These are phyloP conservation scores for Muntiacus muntjak DNA, from an alignment of 2,113 vertebrate genomes.

Conservation along the genomic window DNA sequence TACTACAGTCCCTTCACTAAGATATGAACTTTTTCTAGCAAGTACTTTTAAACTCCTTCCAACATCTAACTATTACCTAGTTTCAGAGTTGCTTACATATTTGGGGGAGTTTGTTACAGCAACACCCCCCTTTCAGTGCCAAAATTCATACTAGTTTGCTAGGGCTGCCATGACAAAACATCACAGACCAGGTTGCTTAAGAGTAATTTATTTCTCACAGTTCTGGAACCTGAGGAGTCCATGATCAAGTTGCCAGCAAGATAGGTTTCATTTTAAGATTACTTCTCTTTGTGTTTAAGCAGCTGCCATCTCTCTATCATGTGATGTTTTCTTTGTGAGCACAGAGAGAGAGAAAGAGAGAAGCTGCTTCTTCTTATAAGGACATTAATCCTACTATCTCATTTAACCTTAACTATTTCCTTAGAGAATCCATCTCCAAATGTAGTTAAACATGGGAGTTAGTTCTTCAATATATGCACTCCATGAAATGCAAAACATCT, in stretches of 20 bases:
- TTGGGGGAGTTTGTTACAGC: not conserved
- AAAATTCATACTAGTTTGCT: not conserved
- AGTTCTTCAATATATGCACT: not conserved
- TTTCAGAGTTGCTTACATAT: not conserved
- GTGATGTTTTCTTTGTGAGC: not conserved
- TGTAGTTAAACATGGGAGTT: not conserved
- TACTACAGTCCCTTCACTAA: not conserved
- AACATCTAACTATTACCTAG: not conserved
- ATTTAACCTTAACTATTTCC: not conserved
- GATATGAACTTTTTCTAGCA: not conserved
- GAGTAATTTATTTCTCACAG: not conserved
- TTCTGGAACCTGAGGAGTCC: not conserved
- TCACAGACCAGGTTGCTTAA: not conserved
- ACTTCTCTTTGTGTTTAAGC: not conserved
- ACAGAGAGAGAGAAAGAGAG: not conserved
- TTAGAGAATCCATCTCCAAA: not conserved
- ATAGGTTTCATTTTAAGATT: not conserved
- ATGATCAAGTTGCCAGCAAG: not conserved
- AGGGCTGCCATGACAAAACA: not conserved
- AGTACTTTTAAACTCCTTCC: not conserved
- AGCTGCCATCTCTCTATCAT: not conserved
- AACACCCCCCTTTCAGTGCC: not conserved
- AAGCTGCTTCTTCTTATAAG: not conserved
- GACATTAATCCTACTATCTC: not conserved
- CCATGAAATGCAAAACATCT: not conserved